Percentiles rank a stretch among this genome's conserved stretches.
These are phyloP conservation scores for Scaptomyza graminum DNA, from an alignment of 1,140 invertebrate species.

Conservation along the genomic window DNA sequence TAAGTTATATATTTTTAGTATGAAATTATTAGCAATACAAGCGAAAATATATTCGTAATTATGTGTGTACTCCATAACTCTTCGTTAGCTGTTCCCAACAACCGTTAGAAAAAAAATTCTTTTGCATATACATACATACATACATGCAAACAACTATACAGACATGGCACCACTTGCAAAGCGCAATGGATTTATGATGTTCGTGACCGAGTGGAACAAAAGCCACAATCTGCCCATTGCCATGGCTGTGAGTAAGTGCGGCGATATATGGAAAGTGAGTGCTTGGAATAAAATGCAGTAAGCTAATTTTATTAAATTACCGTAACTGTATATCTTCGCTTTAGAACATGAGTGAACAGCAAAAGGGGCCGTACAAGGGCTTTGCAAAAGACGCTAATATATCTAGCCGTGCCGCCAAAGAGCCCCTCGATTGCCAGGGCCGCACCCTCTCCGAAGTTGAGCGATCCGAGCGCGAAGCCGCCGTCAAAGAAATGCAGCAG, in stretches of 20 bases:
- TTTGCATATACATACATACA: no score
- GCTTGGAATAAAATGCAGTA: no score
- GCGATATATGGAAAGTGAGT: conserved; percentile 25
- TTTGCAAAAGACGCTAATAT: conserved; percentile 43
- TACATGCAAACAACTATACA: no score
- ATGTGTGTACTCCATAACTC: no score
- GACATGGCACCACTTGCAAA: conserved; percentile 57
- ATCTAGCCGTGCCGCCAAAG: not conserved
- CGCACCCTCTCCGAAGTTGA: conserved; percentile 35
- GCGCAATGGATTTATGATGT: conserved; percentile 50
- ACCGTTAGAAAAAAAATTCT: no score
- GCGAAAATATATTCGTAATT: no score
- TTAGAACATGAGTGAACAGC: conserved; percentile 46
- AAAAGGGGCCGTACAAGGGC: conserved; percentile 48
- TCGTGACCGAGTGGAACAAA: conserved; percentile 52
- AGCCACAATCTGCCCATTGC: conserved; percentile 9
- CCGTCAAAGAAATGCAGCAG: conserved; percentile 31
- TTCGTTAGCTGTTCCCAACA: no score
- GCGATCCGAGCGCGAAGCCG: conserved; percentile 23
- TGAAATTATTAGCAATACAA: no score
- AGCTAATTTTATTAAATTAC: no score
- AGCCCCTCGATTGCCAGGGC: conserved; percentile 54
- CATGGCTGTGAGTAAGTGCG: conserved; percentile 44
- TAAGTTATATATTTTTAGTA: no score
- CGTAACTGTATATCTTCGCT: no score